phyloP scores from a whole-genome alignment of 2,888 invertebrate species.

The Sesamia inferens region DNA sequence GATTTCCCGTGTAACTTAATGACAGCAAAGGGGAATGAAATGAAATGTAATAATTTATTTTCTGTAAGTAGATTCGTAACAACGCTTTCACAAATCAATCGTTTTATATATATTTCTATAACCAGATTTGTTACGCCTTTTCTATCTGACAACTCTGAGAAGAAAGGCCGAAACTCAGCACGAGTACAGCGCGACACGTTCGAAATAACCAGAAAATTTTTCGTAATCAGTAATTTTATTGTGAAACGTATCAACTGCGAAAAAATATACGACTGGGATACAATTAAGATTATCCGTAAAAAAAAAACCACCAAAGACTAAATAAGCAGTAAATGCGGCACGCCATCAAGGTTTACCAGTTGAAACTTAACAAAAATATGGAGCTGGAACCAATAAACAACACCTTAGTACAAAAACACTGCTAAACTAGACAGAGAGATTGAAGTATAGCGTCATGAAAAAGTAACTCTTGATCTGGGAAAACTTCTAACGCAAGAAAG shows the following conservation, averaged over 20 bases:
- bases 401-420: conserved; percentile 98
- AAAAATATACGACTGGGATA: conserved; percentile 93
- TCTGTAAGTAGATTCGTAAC: too few species aligned
- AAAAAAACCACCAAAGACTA: conserved; percentile 97
- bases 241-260: conserved; percentile 51
- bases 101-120: too few species aligned
- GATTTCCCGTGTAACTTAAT: conserved; percentile 12
- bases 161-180: too few species aligned
- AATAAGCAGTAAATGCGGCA: conserved; percentile 98
- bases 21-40: too few species aligned
- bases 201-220: conserved; percentile 60
- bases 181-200: conserved; percentile 46
- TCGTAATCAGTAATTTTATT: conserved; percentile 59
- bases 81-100: too few species aligned
- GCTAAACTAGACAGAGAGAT: conserved; percentile 99
- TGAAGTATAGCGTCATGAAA: conserved; percentile 98
- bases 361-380: conserved; percentile 99
- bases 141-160: too few species aligned
- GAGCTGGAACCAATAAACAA: conserved; percentile 99
- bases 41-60: too few species aligned
- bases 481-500: conserved; percentile 99
- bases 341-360: conserved; percentile 97
- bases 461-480: conserved; percentile 94
- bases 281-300: conserved; percentile 97
- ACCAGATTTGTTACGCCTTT: too few species aligned